Percentiles rank a stretch among this genome's conserved stretches.
These are phyloP conservation scores for Aradophagus sp. DNA, from an alignment of 1,140 invertebrate species.

Conservation along the genomic window DNA sequence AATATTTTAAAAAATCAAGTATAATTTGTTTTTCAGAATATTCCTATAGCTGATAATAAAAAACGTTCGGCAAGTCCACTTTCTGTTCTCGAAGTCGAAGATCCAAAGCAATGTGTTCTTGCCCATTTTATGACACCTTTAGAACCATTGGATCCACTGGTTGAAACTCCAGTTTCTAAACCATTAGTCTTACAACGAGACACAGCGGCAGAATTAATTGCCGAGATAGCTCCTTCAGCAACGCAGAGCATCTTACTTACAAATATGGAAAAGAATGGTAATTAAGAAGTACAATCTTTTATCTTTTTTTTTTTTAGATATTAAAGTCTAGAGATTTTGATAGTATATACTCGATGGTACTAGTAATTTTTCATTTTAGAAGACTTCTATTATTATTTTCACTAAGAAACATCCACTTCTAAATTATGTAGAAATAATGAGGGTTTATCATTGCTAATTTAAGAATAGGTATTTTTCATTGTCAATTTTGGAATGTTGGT, in stretches of 20 bases:
- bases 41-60: constrained; percentile 76
- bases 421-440: too few species aligned
- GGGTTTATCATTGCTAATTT: too few species aligned
- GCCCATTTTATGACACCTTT: constrained; percentile 91
- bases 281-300: too few species aligned
- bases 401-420: too few species aligned
- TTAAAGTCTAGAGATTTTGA: too few species aligned
- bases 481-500: too few species aligned
- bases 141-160: constrained; percentile 86
- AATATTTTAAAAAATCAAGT: too few species aligned
- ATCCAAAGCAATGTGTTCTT: constrained; percentile 89
- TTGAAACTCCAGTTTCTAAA: constrained; percentile 86
- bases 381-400: too few species aligned
- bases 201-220: constrained; percentile 84
- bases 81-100: constrained; percentile 88
- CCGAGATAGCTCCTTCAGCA: constrained; percentile 84
- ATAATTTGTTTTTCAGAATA: constrained; percentile 65
- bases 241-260: constrained; percentile 84
- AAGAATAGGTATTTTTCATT: too few species aligned
- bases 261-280: constrained; percentile 91
- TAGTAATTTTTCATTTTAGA: too few species aligned
- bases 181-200: constrained; percentile 85
- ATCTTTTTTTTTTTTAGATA: too few species aligned
- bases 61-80: constrained; percentile 79
- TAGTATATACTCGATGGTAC: too few species aligned